These are phyloP conservation scores for Loripinus fragilis DNA, from an alignment of 2,888 invertebrate species.

Conservation along the genomic window DNA sequence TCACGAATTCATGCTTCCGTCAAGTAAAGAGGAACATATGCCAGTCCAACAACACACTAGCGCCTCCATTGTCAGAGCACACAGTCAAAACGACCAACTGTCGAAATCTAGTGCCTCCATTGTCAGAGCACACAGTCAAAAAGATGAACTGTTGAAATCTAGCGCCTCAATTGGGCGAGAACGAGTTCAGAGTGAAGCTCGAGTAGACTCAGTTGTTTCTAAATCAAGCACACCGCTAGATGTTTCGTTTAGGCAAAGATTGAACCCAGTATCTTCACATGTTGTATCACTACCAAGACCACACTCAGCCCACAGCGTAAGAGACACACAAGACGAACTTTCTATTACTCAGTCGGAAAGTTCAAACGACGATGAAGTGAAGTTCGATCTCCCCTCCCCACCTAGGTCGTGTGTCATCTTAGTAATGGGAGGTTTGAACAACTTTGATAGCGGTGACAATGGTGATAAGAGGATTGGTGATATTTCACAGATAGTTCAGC, in stretches of 20 bases:
- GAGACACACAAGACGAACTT: not conserved
- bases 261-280: no score
- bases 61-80: no score
- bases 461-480: constrained; percentile 35
- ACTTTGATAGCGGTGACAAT: not conserved
- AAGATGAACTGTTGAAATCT: no score
- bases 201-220: not conserved
- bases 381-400: constrained; percentile 24
- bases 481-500: constrained; percentile 57
- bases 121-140: no score
- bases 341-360: not conserved
- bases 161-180: not conserved
- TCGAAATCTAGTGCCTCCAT: no score
- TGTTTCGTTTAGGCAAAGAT: not conserved
- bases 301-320: constrained; percentile 8
- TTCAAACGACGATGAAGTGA: not conserved
- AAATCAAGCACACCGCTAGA: not conserved
- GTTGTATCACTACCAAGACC: not conserved
- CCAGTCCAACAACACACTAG: not conserved
- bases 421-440: constrained; percentile 67
- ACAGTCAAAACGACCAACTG: not conserved
- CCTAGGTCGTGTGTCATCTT: constrained; percentile 45
- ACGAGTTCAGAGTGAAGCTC: not conserved
- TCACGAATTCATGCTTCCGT: not conserved
- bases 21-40: not conserved